Evolutionary conservation across 2,888 invertebrate genomes (phyloP).

Genomic region (Ormyrus rosae): DNA sequence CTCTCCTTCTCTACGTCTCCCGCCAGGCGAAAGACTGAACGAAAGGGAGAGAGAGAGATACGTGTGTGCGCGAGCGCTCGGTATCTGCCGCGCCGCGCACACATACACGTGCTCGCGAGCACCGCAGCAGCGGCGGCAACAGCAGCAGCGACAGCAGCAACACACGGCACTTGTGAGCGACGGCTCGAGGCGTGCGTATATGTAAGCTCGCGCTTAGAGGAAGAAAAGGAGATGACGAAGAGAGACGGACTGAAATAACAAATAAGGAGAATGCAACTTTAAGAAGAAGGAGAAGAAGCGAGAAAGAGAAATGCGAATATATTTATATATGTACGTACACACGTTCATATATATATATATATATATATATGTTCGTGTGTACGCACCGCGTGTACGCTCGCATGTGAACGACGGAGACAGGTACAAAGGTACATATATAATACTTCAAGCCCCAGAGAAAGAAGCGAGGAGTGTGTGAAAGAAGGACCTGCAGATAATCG

Average conservation of each 20-base stretch:
- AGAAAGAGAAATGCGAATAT: conserved; percentile 33
- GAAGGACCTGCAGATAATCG: neutral
- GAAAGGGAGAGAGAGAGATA: conserved; percentile 32
- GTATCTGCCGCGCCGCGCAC: conserved; percentile 4
- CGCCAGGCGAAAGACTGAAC: conserved; percentile 15
- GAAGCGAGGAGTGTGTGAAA: neutral
- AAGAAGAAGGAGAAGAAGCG: conserved; percentile 37
- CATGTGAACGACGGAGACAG: neutral
- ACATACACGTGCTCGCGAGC: conserved; percentile 5
- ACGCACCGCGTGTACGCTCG: neutral
- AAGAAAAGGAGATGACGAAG: conserved; percentile 52
- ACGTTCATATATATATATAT: conserved; percentile 3
- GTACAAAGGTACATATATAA: neutral
- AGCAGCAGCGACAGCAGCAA: too few species aligned
- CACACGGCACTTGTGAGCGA: neutral
- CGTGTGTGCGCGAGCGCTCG: neutral
- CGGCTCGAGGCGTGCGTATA: neutral
- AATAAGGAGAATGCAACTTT: conserved; percentile 51
- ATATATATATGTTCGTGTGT: neutral
- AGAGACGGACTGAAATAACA: conserved; percentile 55
- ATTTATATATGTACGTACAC: neutral
- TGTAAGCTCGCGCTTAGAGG: conserved; percentile 54
- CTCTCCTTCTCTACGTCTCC: conserved; percentile 6
- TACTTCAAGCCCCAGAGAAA: neutral
- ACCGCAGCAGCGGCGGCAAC: too few species aligned